Evolutionary conservation across 2,888 invertebrate genomes (phyloP).

Genomic region (Aleiodes leptofemur): DNA sequence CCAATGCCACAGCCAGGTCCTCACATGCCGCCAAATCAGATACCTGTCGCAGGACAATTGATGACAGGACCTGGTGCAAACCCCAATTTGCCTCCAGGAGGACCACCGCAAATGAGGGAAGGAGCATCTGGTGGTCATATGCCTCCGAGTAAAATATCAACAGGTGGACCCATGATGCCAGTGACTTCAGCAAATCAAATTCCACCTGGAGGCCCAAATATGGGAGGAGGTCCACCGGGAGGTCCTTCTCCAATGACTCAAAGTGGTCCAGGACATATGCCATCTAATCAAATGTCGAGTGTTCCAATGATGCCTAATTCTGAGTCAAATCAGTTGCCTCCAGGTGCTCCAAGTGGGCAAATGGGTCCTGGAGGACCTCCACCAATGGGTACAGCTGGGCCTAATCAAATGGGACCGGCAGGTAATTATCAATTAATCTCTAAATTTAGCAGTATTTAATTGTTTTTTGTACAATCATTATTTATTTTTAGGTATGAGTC

Average conservation of each 20-base stretch:
- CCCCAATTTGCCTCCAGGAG: slow-evolving; percentile 11
- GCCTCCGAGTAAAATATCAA: slow-evolving; percentile 64
- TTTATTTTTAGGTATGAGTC: slow-evolving; percentile 59
- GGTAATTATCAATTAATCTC: slow-evolving; percentile 48
- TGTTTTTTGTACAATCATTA: not conserved
- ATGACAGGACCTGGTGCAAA: slow-evolving; percentile 63
- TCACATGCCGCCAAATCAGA: slow-evolving; percentile 3
- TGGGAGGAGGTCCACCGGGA: slow-evolving; percentile 59
- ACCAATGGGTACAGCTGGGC: slow-evolving; percentile 59
- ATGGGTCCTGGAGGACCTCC: slow-evolving; percentile 60
- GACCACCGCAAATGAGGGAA: slow-evolving; percentile 1
- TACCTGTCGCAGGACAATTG: slow-evolving; percentile 37
- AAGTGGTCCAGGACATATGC: slow-evolving; percentile 53
- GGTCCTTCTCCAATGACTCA: slow-evolving; percentile 60
- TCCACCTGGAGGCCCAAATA: slow-evolving; percentile 47
- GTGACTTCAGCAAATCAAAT: slow-evolving; percentile 52
- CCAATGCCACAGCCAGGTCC: not conserved
- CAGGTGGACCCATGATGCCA: slow-evolving; percentile 62
- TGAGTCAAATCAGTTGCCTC: slow-evolving; percentile 58
- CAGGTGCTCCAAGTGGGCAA: slow-evolving; percentile 59
- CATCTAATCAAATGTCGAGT: slow-evolving; percentile 30
- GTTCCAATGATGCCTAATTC: slow-evolving; percentile 62
- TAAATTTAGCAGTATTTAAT: not conserved
- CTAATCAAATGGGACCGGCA: slow-evolving; percentile 67
- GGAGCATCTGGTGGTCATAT: slow-evolving; percentile 64